These are phyloP conservation scores for Sceliomorpha sp. DNA, from an alignment of 2,888 invertebrate species.

Conservation along the genomic window DNA sequence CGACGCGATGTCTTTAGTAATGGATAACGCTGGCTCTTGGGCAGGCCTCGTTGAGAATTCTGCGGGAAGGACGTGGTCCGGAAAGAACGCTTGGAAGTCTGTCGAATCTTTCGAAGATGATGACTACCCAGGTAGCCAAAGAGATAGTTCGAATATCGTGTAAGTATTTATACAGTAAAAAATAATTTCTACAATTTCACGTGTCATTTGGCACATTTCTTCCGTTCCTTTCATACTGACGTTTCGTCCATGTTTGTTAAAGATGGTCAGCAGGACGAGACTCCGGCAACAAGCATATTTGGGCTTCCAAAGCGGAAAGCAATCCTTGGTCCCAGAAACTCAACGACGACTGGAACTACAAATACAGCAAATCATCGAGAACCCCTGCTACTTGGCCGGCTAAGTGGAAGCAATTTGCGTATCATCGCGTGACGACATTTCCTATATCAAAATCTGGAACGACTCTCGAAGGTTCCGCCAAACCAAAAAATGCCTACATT, in stretches of 20 bases:
- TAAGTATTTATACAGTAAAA: slow-evolving; percentile 12
- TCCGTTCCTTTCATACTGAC: too few relatives aligned
- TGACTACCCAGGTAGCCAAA: slow-evolving; percentile 34
- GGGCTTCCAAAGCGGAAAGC: slow-evolving; percentile 46
- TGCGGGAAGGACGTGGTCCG: slow-evolving; percentile 42
- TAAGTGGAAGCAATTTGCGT: slow-evolving; percentile 76
- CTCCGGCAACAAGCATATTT: slow-evolving; percentile 38
- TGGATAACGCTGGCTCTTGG: slow-evolving; percentile 59
- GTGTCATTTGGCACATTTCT: too few relatives aligned
- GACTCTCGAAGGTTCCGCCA: slow-evolving; percentile 58
- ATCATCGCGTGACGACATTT: slow-evolving; percentile 71
- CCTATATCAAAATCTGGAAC: slow-evolving; percentile 67
- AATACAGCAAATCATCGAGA: slow-evolving; percentile 55
- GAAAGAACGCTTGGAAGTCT: slow-evolving; percentile 41
- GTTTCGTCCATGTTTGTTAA: slow-evolving; percentile 7
- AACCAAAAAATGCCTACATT: slow-evolving; percentile 71
- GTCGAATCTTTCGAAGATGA: slow-evolving; percentile 42
- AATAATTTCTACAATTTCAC: slow-evolving; percentile 7
- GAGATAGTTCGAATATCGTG: slow-evolving; percentile 41
- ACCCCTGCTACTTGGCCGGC: slow-evolving; percentile 64
- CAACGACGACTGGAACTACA: slow-evolving; percentile 66
- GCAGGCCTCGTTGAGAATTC: slow-evolving; percentile 57
- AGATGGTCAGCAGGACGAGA: slow-evolving; percentile 39
- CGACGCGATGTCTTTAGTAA: slow-evolving; percentile 23
- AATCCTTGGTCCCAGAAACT: slow-evolving; percentile 55